phyloP scores from a whole-genome alignment of 2,113 vertebrate species.

The Aspidoscelis tigris region DNA sequence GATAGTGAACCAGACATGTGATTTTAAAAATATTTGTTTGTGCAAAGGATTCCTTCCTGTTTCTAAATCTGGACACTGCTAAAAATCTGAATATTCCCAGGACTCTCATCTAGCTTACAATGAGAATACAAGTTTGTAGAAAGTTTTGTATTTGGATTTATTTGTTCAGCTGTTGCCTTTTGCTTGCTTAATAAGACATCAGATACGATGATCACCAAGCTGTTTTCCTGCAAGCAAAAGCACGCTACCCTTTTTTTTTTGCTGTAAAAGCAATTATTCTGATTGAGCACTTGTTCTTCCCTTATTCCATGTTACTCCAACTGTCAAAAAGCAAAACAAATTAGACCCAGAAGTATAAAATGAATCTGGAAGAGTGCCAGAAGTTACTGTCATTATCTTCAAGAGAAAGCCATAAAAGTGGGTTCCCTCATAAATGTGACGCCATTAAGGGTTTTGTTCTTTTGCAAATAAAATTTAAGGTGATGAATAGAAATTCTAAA shows the following conservation, averaged over 20 bases:
- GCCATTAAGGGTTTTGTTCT: conserved; percentile 60
- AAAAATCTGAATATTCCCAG: neutral
- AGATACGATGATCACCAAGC: conserved; percentile 33
- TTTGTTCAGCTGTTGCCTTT: conserved; percentile 27
- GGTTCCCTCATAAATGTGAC: conserved; percentile 59
- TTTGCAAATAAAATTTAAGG: conserved; percentile 66
- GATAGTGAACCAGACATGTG: no score
- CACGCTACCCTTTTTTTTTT: conserved; percentile 8
- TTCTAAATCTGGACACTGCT: neutral
- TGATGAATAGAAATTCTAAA: conserved; percentile 48
- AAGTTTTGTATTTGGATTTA: conserved; percentile 30
- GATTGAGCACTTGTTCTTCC: conserved; percentile 35
- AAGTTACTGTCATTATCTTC: conserved; percentile 56
- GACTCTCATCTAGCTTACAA: conserved; percentile 5
- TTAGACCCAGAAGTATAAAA: conserved; percentile 50
- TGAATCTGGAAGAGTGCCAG: conserved; percentile 48
- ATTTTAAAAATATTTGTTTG: no score
- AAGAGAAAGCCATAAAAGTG: conserved; percentile 59
- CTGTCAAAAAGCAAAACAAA: conserved; percentile 66
- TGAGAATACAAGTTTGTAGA: neutral
- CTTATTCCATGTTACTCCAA: conserved; percentile 44
- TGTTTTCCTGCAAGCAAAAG: neutral
- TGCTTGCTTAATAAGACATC: conserved; percentile 31
- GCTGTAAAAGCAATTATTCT: conserved; percentile 18
- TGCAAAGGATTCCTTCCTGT: neutral